Evolutionary conservation across 2,113 vertebrate genomes (phyloP).

Genomic region (Anhinga rufa): DNA sequence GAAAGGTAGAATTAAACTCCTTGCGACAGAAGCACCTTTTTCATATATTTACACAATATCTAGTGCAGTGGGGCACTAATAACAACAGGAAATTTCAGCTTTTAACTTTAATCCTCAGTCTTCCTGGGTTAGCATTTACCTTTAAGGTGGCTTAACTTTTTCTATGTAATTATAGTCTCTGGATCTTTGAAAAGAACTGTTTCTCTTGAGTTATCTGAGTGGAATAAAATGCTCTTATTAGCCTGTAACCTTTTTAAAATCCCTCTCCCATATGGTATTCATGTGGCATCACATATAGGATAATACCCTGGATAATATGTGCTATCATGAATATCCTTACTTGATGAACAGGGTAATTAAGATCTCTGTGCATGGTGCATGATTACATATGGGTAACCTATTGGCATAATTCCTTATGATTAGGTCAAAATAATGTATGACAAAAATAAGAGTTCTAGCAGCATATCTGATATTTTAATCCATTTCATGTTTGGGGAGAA

Average conservation of each 20-base stretch:
- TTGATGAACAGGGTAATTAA: conserved; percentile 17
- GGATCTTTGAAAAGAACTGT: background rate
- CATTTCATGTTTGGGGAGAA: background rate
- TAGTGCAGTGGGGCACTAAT: background rate
- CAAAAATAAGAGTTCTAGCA: background rate
- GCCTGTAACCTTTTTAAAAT: conserved; percentile 18
- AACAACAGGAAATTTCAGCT: background rate
- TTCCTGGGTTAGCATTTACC: background rate
- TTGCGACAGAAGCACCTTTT: background rate
- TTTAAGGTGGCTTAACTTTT: conserved; percentile 20
- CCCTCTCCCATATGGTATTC: background rate
- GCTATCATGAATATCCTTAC: background rate
- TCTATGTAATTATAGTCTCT: background rate
- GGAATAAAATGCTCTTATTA: conserved; percentile 30
- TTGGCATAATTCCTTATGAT: background rate
- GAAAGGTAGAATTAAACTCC: conserved; percentile 31
- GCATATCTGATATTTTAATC: background rate
- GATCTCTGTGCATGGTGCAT: background rate
- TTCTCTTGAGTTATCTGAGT: conserved; percentile 7
- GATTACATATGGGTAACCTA: background rate
- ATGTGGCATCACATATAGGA: background rate
- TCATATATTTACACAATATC: conserved; percentile 11
- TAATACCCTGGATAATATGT: background rate
- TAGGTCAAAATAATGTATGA: background rate
- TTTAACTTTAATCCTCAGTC: background rate